Conservation (phyloP, 2,113 vertebrate species). For the Aleadryas rufinucha region DNA sequence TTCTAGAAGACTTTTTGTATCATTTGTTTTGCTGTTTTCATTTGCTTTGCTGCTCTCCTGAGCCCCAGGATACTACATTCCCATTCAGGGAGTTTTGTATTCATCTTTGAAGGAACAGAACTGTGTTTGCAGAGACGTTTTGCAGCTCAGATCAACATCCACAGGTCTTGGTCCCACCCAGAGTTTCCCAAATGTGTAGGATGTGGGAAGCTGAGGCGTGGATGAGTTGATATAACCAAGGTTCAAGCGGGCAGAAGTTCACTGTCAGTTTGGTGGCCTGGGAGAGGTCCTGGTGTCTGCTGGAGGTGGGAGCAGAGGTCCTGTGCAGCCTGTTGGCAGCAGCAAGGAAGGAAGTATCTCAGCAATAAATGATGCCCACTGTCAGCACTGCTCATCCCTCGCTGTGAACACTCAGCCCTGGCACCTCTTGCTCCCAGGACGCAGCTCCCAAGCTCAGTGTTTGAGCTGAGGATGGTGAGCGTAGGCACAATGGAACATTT, state of each 20-base stretch:
- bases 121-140: neutral
- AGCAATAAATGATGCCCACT: neutral
- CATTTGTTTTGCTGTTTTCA: neutral
- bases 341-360: neutral
- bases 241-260: neutral
- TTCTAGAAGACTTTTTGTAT: neutral
- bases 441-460: neutral
- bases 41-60: neutral
- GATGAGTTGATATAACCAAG: neutral
- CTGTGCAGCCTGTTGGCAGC: neutral
- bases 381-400: neutral
- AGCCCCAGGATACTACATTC: neutral
- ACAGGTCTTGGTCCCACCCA: neutral
- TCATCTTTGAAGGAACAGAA: neutral
- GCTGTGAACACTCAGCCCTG: rapidly evolving
- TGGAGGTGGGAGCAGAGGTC: neutral
- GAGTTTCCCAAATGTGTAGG: neutral
- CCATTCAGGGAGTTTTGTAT: neutral
- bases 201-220: neutral
- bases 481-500: neutral
- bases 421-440: neutral
- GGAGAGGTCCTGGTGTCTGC: neutral
- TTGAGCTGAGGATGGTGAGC: neutral
- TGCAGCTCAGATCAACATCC: neutral
- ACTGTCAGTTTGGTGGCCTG: neutral